Conservation (phyloP, 2,113 vertebrate genomes). For the Marmota monax region DNA sequence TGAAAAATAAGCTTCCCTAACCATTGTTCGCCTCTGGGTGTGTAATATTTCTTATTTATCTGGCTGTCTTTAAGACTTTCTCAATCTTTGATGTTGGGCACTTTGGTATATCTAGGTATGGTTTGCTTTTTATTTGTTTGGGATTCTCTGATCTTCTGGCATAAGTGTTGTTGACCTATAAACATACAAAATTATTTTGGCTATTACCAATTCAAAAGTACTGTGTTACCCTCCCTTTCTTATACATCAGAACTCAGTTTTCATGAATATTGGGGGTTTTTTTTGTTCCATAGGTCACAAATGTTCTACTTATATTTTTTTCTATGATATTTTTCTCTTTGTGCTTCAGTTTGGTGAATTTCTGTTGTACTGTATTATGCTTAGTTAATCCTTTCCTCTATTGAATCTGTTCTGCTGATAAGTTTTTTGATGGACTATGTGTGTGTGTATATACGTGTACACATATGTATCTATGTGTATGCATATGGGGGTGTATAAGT, state of each 20-base stretch:
- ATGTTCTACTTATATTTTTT: neutral
- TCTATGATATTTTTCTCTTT: neutral
- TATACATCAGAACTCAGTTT: neutral
- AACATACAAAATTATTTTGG: neutral
- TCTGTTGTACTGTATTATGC: neutral
- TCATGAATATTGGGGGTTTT: neutral
- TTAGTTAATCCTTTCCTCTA: neutral
- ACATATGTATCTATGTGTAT: neutral
- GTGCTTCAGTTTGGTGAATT: constrained; percentile 12
- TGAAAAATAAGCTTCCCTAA: neutral
- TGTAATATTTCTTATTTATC: neutral
- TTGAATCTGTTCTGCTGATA: neutral
- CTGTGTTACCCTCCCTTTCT: neutral
- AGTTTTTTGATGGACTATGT: neutral
- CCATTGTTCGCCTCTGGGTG: neutral
- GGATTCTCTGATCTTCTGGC: neutral
- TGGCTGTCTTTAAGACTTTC: neutral
- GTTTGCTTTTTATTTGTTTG: neutral
- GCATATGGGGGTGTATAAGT: neutral
- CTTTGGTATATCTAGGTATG: neutral
- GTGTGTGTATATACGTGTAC: too few relatives aligned
- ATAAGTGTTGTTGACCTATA: neutral
- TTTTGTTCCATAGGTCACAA: neutral
- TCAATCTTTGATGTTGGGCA: neutral
- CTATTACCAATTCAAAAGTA: neutral